phyloP scores from a whole-genome alignment of 2,797 vertebrate species.

The Xenentodon cancila region DNA sequence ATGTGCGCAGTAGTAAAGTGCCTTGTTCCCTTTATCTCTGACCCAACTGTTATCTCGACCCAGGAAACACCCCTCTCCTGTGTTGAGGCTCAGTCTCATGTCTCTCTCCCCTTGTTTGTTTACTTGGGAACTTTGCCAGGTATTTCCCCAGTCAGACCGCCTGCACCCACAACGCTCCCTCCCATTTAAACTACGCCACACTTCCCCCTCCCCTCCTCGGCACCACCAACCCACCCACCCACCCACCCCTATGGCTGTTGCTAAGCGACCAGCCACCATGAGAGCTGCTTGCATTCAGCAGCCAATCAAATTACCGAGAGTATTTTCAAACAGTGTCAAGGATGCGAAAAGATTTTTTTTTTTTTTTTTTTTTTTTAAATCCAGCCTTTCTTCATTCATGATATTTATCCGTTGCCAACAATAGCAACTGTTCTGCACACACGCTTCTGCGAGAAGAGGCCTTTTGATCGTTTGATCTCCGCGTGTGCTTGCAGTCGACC shows the following conservation, averaged over 20 bases:
- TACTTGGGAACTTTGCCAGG: slow-evolving; percentile 80
- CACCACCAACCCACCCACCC: slow-evolving; percentile 32
- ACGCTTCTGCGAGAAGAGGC: neutral
- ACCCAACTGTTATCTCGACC: slow-evolving; percentile 55
- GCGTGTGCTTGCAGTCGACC: slow-evolving; percentile 42
- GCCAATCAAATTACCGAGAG: slow-evolving; percentile 70
- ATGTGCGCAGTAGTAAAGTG: slow-evolving; percentile 21
- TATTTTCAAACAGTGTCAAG: slow-evolving; percentile 60
- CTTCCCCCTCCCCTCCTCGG: slow-evolving; percentile 1
- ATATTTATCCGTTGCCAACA: slow-evolving; percentile 7
- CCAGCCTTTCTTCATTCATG: slow-evolving; percentile 1
- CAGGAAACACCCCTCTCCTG: slow-evolving; percentile 41
- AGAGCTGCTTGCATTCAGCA: slow-evolving; percentile 58
- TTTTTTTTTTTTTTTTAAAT: slow-evolving; percentile 11
- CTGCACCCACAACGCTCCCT: slow-evolving; percentile 64
- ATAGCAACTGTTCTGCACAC: neutral
- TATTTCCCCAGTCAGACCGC: slow-evolving; percentile 79
- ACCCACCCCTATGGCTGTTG: slow-evolving; percentile 64
- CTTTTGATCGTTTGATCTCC: slow-evolving; percentile 16
- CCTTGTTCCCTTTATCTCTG: slow-evolving; percentile 42
- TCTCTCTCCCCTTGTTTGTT: slow-evolving; percentile 66
- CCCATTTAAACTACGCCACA: slow-evolving; percentile 45
- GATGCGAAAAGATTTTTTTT: slow-evolving; percentile 28
- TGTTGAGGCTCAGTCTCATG: slow-evolving; percentile 29
- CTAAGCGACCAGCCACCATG: slow-evolving; percentile 75